Evolutionary conservation across 1,140 invertebrate genomes (phyloP).

Genomic region (Pararge aegeria): DNA sequence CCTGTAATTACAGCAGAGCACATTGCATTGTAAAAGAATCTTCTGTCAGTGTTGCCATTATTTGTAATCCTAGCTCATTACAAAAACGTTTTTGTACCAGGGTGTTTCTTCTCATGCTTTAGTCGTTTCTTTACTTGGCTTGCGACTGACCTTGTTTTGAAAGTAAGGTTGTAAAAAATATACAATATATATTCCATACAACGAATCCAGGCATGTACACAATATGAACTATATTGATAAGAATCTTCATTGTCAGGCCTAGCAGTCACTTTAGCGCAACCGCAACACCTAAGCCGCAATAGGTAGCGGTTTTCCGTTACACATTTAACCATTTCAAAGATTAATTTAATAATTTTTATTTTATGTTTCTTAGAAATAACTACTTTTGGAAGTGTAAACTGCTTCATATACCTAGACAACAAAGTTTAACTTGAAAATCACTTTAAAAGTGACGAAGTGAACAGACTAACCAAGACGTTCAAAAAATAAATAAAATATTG

Average conservation of each 20-base stretch:
- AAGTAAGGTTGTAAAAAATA: slow-evolving; percentile 30
- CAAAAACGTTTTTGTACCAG: slow-evolving; percentile 26
- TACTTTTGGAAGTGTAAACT: too few relatives aligned
- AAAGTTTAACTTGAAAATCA: too few relatives aligned
- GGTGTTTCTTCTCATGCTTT: slow-evolving; percentile 22
- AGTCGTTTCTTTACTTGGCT: slow-evolving; percentile 20
- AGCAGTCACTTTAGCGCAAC: slow-evolving; percentile 7
- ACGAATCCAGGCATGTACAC: slow-evolving; percentile 29
- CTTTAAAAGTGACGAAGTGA: too few relatives aligned
- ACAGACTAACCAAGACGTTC: too few relatives aligned
- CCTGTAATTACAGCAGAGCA: slow-evolving; percentile 33
- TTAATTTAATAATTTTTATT: too few relatives aligned
- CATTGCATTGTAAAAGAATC: slow-evolving; percentile 26
- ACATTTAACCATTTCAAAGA: too few relatives aligned
- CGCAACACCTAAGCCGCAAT: too few relatives aligned
- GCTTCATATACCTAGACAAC: too few relatives aligned
- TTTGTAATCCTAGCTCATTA: slow-evolving; percentile 22
- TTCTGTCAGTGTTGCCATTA: slow-evolving; percentile 27
- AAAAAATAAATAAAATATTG: too few relatives aligned
- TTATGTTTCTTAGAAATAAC: too few relatives aligned
- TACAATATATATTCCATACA: slow-evolving; percentile 30
- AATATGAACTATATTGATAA: slow-evolving; percentile 27
- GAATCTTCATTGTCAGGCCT: slow-evolving; percentile 15
- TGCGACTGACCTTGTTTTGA: slow-evolving; percentile 25
- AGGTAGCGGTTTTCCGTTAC: too few relatives aligned